Conservation (phyloP, 2,888 invertebrate genomes). For the Amblyjoppa proteus region DNA sequence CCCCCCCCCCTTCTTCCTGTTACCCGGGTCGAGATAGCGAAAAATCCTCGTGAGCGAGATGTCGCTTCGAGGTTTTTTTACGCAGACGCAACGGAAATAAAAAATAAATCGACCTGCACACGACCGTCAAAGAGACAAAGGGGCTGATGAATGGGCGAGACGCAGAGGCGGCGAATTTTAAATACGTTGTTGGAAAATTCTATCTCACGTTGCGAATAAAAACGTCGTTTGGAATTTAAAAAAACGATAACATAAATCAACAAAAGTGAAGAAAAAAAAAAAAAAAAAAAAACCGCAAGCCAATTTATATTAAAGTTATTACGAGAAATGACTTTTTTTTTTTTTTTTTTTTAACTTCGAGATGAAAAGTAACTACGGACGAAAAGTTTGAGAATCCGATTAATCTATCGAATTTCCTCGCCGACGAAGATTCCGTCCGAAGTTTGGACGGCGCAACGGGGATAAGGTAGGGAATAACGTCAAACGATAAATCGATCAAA, state of each 20-base stretch:
- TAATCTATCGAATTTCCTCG: slow-evolving; percentile 32
- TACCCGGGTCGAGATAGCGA: slow-evolving; percentile 13
- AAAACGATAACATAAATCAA: background rate
- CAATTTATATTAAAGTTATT: background rate
- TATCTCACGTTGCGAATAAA: slow-evolving; percentile 35
- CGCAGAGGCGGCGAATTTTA: slow-evolving; percentile 46
- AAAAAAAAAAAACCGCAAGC: background rate
- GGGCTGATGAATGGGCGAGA: slow-evolving; percentile 58
- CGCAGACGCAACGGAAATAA: slow-evolving; percentile 33
- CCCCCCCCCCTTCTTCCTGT: no score
- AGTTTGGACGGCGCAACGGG: background rate
- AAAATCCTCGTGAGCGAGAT: slow-evolving; percentile 12
- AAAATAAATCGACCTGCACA: slow-evolving; percentile 36
- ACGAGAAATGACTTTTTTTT: background rate
- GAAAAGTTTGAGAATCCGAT: slow-evolving; percentile 31
- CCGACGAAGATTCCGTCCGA: background rate
- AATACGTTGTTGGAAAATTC: slow-evolving; percentile 46
- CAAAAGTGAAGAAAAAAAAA: slow-evolving; percentile 1
- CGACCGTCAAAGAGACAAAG: slow-evolving; percentile 64
- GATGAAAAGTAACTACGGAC: background rate
- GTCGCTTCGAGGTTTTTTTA: slow-evolving; percentile 16
- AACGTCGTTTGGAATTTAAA: background rate
- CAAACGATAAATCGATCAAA: slow-evolving; percentile 49
- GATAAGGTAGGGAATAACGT: slow-evolving; percentile 10
- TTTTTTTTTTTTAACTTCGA: background rate